A percentile compares a stretch with the other conserved stretches of the same genome.
Evolutionary conservation across 2,888 invertebrate species (phyloP).

Genomic region (Uloborus plumipes): DNA sequence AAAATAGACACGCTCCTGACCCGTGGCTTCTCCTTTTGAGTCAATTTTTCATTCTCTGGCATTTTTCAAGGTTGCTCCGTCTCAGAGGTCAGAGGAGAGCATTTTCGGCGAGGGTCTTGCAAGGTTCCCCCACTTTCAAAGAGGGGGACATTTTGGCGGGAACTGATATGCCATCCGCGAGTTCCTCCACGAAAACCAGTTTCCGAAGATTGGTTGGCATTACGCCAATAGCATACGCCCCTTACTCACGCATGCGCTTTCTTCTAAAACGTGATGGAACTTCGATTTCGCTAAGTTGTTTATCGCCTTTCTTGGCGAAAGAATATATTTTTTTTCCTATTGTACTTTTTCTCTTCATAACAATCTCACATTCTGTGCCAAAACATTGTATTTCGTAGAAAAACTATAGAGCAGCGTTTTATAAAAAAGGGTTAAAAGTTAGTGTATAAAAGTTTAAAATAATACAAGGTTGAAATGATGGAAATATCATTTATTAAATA

Average conservation of each 20-base stretch:
- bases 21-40: conserved; percentile 32
- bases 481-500: too few species aligned
- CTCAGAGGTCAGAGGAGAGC: conserved; percentile 45
- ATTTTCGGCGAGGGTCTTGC: conserved; percentile 8
- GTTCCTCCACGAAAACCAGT: conserved; percentile 40
- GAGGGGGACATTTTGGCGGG: conserved; percentile 59
- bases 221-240: conserved; percentile 42
- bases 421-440: too few species aligned
- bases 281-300: not conserved
- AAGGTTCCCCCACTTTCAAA: conserved; percentile 34
- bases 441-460: too few species aligned
- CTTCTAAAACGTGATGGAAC: not conserved
- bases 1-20: conserved; percentile 58
- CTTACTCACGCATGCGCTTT: conserved; percentile 55
- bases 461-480: too few species aligned
- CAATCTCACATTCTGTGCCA: too few species aligned
- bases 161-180: conserved; percentile 19
- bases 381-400: too few species aligned
- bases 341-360: not conserved
- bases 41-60: conserved; percentile 5
- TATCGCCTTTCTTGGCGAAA: conserved; percentile 13
- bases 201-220: conserved; percentile 10
- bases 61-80: conserved; percentile 41
- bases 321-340: too few species aligned
- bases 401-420: too few species aligned